Evolutionary conservation across 53 echinoderm and acorn worm genomes (phyloP), one percentile per base, ranked within the genome.

Genomic region (Zoroaster sp.): DNA sequence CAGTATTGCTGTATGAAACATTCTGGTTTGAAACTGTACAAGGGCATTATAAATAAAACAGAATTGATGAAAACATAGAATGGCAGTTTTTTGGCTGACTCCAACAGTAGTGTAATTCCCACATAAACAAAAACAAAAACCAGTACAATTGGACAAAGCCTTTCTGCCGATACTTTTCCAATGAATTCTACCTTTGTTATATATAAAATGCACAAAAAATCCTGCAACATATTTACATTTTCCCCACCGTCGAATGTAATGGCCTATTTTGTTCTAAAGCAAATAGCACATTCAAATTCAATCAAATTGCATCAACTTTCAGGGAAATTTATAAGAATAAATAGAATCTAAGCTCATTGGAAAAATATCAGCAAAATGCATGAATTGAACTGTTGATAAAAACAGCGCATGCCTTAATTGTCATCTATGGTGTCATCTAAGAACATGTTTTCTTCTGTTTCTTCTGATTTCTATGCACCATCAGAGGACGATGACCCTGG

Each of bases 1-100:
- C 71, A 71, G 85, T 85, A 85, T 85, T 85, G 85, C 85, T 85
- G 33, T 85, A 71, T 18, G 85, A 85, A 85, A 85, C 0, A 49
- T 40, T 5, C 40, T 32, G 40, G 37, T 65, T 81, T 70, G 12
- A 45, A 70, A 70, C 85, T 85, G 85, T 85, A 85, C 85, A 85
- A 69, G 85, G 85, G 42, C 85, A n/a, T 85, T 70, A 35, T 17
- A 69, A 83, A 69, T 42, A 44, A 85, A 85, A 71, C 18, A 52
- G 12, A 37, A 67, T 72, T 66, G 81, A 40, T 69, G 69, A 43
- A 67, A 83, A 83, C 30, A 47, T 35, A 55, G 32, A 47, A 49
- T 71, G 72, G 85, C 71, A 85, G 85, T 85, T 76, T 34, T 36
- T 44, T 51, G 76, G 25, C 47, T 51, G 35, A 69, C 33, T 35